Conservation (phyloP, 1,140 invertebrate species). For the Probaryconus sp. region DNA sequence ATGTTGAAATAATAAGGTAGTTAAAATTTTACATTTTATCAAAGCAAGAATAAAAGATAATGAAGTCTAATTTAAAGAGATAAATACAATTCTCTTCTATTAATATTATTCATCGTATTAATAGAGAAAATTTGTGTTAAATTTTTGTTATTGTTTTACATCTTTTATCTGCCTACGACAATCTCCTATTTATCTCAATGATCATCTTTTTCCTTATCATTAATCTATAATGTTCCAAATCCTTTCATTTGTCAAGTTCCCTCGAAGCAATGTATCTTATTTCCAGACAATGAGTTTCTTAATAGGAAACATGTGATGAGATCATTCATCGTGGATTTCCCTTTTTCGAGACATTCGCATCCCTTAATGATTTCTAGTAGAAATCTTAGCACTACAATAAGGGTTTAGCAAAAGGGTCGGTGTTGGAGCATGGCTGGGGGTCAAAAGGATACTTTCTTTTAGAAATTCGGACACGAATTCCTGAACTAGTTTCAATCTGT, state of each 20-base stretch:
- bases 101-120: no score
- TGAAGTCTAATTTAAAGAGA: not conserved
- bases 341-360: conserved; percentile 23
- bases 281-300: not conserved
- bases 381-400: conserved; percentile 23
- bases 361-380: conserved; percentile 27
- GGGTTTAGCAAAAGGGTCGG: conserved; percentile 27
- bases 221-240: not conserved
- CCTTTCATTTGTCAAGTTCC: conserved; percentile 6
- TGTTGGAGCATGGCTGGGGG: conserved; percentile 12
- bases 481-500: no score
- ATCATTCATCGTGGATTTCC: conserved; percentile 13
- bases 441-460: conserved; percentile 12
- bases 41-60: not conserved
- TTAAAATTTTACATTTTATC: no score
- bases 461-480: conserved; percentile 6
- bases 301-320: conserved; percentile 11
- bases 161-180: no score
- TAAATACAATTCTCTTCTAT: not conserved
- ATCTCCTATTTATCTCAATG: no score
- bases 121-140: no score
- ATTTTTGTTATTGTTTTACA: no score
- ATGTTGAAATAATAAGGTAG: no score
- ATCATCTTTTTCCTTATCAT: conserved; percentile 6
- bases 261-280: not conserved